Percentiles rank a stretch among this genome's conserved stretches.
These are phyloP conservation scores for Sciurus niger DNA, from an alignment of 2,113 vertebrate genomes.

Conservation along the genomic window DNA sequence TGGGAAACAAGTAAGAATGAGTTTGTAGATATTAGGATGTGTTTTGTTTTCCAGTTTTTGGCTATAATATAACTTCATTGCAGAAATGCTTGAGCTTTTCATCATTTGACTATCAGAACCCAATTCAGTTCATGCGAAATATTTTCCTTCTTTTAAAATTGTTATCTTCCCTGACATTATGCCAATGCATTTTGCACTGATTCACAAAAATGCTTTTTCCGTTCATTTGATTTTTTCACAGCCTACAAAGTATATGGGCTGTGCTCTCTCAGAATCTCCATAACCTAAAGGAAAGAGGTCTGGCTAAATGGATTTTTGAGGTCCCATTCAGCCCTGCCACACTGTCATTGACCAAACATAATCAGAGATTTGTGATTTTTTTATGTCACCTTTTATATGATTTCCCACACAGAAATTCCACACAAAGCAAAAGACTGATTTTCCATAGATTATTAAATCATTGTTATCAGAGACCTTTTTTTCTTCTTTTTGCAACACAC, in stretches of 20 bases:
- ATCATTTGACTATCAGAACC: not conserved
- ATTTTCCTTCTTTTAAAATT: conserved; percentile 46
- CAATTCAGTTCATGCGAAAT: not conserved
- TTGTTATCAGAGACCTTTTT: not conserved
- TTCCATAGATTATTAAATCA: not conserved
- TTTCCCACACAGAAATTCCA: not conserved
- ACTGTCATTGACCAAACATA: not conserved
- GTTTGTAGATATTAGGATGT: not conserved
- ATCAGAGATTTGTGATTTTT: not conserved
- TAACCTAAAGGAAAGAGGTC: not conserved
- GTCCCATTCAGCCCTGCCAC: not conserved
- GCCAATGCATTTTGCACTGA: not conserved
- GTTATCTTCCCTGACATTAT: conserved; percentile 17
- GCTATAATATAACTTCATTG: not conserved
- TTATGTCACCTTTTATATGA: not conserved
- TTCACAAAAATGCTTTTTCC: not conserved
- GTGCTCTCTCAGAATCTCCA: not conserved
- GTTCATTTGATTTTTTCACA: not conserved
- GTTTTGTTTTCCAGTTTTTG: not conserved
- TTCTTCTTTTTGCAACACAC: not conserved
- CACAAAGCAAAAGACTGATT: not conserved
- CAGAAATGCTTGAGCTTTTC: not conserved
- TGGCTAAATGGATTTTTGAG: not conserved
- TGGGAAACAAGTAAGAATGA: not conserved
- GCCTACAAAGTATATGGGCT: not conserved